Evolutionary conservation across 2,797 vertebrate species (phyloP), one percentile per base, ranked within the genome.

Genomic region (Pipistrellus kuhlii): DNA sequence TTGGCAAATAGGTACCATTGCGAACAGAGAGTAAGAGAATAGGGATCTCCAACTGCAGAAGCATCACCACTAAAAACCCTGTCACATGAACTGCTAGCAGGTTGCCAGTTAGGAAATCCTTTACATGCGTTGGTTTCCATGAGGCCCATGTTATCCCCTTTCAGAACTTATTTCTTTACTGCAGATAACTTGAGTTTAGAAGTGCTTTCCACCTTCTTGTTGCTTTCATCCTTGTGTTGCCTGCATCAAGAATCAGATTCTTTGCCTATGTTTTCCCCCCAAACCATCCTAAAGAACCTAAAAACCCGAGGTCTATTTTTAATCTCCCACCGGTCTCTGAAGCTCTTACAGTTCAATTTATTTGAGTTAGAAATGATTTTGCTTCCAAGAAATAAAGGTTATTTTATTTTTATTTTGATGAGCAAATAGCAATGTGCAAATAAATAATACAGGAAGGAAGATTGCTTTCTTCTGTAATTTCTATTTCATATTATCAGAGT

Each of bases 201-300:
- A 93, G 85, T 55, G 84, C 41, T 94, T 96, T 90, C 64, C 95
- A 46, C 38, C 69, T 91, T 90, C 41, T 93, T 41, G 20, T 69
- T 82, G 32, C 66, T 88, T 93, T 88, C 75, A 53, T 93, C 90
- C 72, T 78, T 85, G 0, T 59, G 78, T 46, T 14, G 3, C 15
- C 53, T 93, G 88, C 59, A 2, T 94, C 21, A 46, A 5, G 85
- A 55, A 92, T 73, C 82, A 38, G 55, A 8, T 44, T 57, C 59
- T 94, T 96, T 76, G 78, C 72, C 71, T 96, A 91, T 90, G 66
- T 57, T 85, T 97, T 96, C 90, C 85, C 72, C 68, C 30, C 82
- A 97, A 80, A 94, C 81, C 44, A 53, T 72, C 25, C 93, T 88
- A 88, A 51, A 96, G 62, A 55, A 76, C 94, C 93, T 46, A 10